Base-by-base conservation (phyloP, 1,140 invertebrate genomes). In the Drosophila watanabei region DNA sequence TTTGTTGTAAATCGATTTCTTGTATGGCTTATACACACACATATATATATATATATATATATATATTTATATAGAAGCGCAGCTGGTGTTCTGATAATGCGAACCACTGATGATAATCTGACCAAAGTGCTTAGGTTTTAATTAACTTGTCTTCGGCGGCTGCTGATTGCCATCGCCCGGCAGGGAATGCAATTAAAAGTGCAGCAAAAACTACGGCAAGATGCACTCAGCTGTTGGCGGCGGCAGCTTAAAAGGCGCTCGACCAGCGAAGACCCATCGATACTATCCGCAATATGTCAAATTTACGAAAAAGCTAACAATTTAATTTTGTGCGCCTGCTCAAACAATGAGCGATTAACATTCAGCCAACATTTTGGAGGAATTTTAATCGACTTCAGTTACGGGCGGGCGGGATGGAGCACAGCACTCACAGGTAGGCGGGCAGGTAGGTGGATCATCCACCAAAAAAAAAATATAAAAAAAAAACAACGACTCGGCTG, bases 341-440 rank as follows among this genome's bases (percentile, higher is more conserved):
- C 78, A 59, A 81, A 89, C 86, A 89, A 89, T 89, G 86, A 90
- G 68, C 86, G 86, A 89, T 90, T 91, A 90, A 90, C 86, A 90
- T 90, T 90, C 85, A 52, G 30, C 10, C 51, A 87, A 80, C 79
- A 70, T 72, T 82, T 81, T 24, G 70, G 86, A 56, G 85, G 82
- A 90, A 90, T 90, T 86, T 90, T 90, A 90, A 90, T 90, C 82
- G 86, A 90, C 82, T 90, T 57, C 51, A 51, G 78, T 41, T 59
- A 37, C 30, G 71, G 51, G 49, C 41, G 41, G 51, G 49, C 37
- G 41, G 37, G 30, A 14, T 18, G 51, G 28, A 30, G 20, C 14
- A 45, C 18, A 30, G 20, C 14, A 45, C 18, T 52, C 18, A 20
- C 63, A 61, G 56, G 39, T 81, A 64, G 71, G 62, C 51, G 78